Evolutionary conservation across 2,797 vertebrate genomes (phyloP), one percentile per base, ranked within the genome.

Genomic region (Falco concolor): DNA sequence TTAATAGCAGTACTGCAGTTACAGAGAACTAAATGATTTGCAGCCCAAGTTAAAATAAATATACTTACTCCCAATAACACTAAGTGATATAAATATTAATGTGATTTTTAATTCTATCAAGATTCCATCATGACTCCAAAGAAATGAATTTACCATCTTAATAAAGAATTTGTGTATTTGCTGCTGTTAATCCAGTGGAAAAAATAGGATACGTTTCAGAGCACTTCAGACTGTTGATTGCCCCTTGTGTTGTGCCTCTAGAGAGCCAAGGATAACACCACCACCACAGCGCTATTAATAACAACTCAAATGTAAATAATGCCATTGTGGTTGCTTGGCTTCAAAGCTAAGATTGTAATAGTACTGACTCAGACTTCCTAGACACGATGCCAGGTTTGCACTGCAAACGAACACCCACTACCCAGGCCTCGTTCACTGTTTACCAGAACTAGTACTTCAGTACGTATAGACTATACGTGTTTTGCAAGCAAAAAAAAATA

Each of bases 61-160:
- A 87, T 84, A 88, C 84, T 94, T 56, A 92, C 61, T 91, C 63
- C 69, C 79, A 90, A 84, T 53, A 42, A 89, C 69, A 52, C 54
- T 59, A 61, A 92, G 82, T 63, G 73, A 89, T 90, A 94, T 93
- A 96, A 96, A 97, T 96, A 95, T 96, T 95, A 96, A 96, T 93
- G 89, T 63, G 32, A 68, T 34, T 93, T 94, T 92, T 90, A 81
- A 95, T 81, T 93, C 76, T 30, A 90, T 86, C 92, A 92, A 88
- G 94, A 93, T 78, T 88, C 82, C 87, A 86, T 67, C 65, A 44
- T 38, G 63, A 78, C 68, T 94, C 88, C 52, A 50, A 87, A 84
- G 67, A 89, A 91, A 92, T 69, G 24, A 96, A 84, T 69, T 67
- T 56, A 86, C 47, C 61, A 8, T 34, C 52, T 92, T 94, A 81